Percentiles rank a stretch among this genome's conserved stretches.
These are phyloP conservation scores for Apteryx owenii DNA, from an alignment of 2,113 vertebrate species.

Conservation along the genomic window DNA sequence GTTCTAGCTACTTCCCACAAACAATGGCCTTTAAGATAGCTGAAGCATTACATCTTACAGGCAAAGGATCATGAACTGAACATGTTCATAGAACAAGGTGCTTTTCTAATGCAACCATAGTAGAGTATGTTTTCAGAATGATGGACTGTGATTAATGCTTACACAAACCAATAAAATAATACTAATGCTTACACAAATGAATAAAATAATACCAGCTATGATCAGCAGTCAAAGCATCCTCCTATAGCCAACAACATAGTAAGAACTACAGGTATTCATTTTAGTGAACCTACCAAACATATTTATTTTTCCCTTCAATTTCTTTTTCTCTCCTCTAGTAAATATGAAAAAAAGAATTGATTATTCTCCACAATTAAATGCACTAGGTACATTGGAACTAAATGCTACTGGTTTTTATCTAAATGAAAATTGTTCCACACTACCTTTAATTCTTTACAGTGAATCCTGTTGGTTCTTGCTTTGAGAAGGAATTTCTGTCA, in stretches of 20 bases:
- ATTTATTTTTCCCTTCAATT: not conserved
- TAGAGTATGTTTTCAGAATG: not conserved
- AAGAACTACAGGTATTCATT: not conserved
- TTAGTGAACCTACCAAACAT: not conserved
- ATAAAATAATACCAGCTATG: not conserved
- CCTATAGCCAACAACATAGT: not conserved
- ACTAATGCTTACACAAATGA: not conserved
- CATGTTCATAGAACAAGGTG: not conserved
- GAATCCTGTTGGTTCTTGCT: not conserved
- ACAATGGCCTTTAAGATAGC: not conserved
- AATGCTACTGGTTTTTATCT: not conserved
- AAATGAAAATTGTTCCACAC: not conserved
- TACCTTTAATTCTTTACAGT: not conserved
- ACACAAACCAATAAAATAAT: not conserved
- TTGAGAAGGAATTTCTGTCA: conserved; percentile 4
- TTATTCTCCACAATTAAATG: not conserved
- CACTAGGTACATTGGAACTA: not conserved
- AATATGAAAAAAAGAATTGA: not conserved
- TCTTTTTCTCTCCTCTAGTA: not conserved
- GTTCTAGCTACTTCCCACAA: not conserved
- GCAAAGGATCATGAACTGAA: not conserved
- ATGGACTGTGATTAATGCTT: not conserved
- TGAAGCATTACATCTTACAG: not conserved
- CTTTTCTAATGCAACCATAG: not conserved
- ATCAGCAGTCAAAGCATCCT: not conserved